Evolutionary conservation across 2,888 invertebrate species (phyloP).

Genomic region (Phasia obesa): DNA sequence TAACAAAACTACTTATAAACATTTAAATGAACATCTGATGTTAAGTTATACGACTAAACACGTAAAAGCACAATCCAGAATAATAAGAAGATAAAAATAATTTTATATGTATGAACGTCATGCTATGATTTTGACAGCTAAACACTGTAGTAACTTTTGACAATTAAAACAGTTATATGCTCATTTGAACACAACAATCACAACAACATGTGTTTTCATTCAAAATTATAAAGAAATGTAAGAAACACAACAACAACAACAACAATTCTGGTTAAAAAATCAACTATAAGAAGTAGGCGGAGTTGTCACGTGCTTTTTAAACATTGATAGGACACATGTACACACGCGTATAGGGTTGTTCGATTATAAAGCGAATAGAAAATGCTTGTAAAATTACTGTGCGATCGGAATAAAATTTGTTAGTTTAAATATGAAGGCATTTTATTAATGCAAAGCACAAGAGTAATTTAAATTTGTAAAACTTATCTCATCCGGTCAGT

Average conservation of each 20-base stretch:
- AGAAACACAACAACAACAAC: constrained; percentile 34
- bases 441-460: too few relatives aligned
- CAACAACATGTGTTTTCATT: constrained; percentile 53
- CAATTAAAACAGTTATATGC: constrained; percentile 78
- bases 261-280: neutral
- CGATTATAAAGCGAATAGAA: too few relatives aligned
- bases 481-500: too few relatives aligned
- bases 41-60: constrained; percentile 1
- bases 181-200: constrained; percentile 74
- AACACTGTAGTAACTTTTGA: constrained; percentile 68
- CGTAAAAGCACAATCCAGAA: constrained; percentile 25
- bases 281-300: constrained; percentile 70
- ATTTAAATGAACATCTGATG: constrained; percentile 61
- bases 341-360: too few relatives aligned
- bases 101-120: constrained; percentile 10
- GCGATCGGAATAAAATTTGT: too few relatives aligned
- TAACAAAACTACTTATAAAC: constrained; percentile 43
- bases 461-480: too few relatives aligned
- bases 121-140: constrained; percentile 60
- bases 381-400: too few relatives aligned
- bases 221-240: constrained; percentile 46
- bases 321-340: constrained; percentile 25
- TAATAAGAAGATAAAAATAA: constrained; percentile 11
- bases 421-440: too few relatives aligned
- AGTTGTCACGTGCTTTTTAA: constrained; percentile 73